A percentile compares a stretch with the other conserved stretches of the same genome.
Conservation (phyloP, 2,888 invertebrate genomes). For the Malacosoma neustria region DNA sequence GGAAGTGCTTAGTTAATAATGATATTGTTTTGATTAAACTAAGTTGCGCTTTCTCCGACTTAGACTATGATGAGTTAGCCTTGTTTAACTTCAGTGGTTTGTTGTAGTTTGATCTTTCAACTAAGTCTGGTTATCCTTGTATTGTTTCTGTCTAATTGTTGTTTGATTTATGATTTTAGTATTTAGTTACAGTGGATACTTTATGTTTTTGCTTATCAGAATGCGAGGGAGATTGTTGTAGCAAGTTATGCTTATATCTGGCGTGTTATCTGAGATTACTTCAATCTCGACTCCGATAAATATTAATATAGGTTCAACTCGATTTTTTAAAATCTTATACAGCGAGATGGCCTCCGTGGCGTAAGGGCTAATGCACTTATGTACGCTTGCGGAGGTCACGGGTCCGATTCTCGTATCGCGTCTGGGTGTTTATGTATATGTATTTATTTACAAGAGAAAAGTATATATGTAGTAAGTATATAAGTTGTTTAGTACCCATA, state of each 20-base stretch:
- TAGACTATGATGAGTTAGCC: constrained; percentile 16
- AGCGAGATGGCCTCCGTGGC: no score
- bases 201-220: not conserved
- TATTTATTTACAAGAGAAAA: no score
- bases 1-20: constrained; percentile 15
- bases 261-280: not conserved
- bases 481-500: no score
- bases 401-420: no score
- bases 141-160: not conserved
- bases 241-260: not conserved
- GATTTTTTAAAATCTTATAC: no score
- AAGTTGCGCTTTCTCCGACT: constrained; percentile 21
- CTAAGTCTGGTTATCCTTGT: not conserved
- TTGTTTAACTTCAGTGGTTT: not conserved
- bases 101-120: not conserved
- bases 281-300: no score
- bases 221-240: not conserved
- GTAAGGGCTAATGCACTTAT: no score
- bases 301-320: no score
- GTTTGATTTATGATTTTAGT: not conserved
- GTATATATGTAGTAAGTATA: no score
- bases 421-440: no score
- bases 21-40: constrained; percentile 27
- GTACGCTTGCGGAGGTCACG: no score
- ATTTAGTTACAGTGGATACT: not conserved